Evolutionary conservation across 2,797 vertebrate genomes (phyloP), one percentile per base, ranked within the genome.

Genomic region (Pygocentrus nattereri): DNA sequence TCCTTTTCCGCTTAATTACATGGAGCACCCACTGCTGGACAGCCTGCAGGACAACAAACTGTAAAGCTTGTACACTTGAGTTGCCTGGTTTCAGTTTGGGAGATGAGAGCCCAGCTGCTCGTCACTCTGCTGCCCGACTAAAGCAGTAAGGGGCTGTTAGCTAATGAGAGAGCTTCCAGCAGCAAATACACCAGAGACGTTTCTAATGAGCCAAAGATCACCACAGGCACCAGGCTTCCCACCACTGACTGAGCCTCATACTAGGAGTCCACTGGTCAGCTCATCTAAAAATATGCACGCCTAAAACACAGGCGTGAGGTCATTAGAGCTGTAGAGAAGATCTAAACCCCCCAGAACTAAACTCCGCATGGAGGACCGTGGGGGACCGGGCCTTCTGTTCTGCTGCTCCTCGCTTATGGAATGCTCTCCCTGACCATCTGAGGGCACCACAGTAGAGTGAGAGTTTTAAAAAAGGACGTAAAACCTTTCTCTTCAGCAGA

Each of bases 161-260:
- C n/a, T n/a, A 34, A 71, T 71, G 70, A 72, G 50, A 34, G 18
- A 0, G 47, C 72, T n/a, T 72, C 71, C 34, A 30, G 72, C 49
- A 78, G 47, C 38, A 50, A 71, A 54, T 25, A 79, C 31, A 69
- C 59, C 30, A 47, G 38, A 67, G 73, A 71, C 25, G 21, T 21
- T 58, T 30, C n/a, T 64, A 84, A 62, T 41, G 62, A 84, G 41
- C 49, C 52, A 68, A 34, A 81, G 65, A 74, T 81, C 50, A 74
- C 34, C 70, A 83, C 52, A 44, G 38, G 30, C 52, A 54, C 38
- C 81, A 78, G 69, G 38, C 70, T 59, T 79, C 10, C 80, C 41
- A 72, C 61, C 31, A 70, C 27, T 61, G 71, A 77, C 75, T 71
- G 58, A 72, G 80, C 58, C 72, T n/a, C 59, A 68, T 71, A 12